Evolutionary conservation across 1,140 invertebrate species (phyloP).

Genomic region (Papilio polyxenes): DNA sequence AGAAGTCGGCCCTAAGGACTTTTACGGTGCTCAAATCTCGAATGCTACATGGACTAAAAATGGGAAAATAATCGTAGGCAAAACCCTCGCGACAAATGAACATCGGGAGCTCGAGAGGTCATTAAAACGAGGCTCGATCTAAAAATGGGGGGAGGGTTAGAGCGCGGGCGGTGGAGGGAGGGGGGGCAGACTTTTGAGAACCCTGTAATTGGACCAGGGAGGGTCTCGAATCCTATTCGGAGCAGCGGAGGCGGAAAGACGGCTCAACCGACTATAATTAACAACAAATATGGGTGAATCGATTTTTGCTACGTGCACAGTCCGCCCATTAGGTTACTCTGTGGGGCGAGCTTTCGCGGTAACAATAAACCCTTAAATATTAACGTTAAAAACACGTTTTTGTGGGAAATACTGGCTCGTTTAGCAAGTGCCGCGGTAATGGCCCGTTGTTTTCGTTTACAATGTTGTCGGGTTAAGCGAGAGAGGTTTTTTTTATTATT

Average conservation of each 20-base stretch:
- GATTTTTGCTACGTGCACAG: constrained; percentile 68
- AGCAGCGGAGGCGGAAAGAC: constrained; percentile 75
- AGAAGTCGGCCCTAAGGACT: constrained; percentile 50
- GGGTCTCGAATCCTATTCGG: constrained; percentile 79
- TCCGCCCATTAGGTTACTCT: constrained; percentile 67
- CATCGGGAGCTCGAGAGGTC: constrained; percentile 78
- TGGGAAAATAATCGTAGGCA: constrained; percentile 76
- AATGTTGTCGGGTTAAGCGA: constrained; percentile 56
- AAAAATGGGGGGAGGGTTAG: constrained; percentile 71
- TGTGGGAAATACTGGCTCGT: constrained; percentile 75
- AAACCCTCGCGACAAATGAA: constrained; percentile 79
- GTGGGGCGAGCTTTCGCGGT: constrained; percentile 60
- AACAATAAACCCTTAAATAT: constrained; percentile 57
- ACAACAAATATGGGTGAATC: constrained; percentile 79
- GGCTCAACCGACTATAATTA: constrained; percentile 77
- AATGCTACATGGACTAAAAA: constrained; percentile 63
- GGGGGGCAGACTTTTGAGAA: constrained; percentile 70
- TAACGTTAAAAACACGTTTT: constrained; percentile 65
- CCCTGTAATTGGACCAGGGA: constrained; percentile 78
- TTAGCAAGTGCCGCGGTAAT: constrained; percentile 71
- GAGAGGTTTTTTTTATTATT: constrained; percentile 53
- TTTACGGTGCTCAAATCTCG: constrained; percentile 50
- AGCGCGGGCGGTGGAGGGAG: constrained; percentile 31
- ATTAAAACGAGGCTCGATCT: constrained; percentile 78
- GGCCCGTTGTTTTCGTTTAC: constrained; percentile 63